phyloP scores from a whole-genome alignment of 1,140 invertebrate genomes.

The Scaptodrosophila lebanonensis region DNA sequence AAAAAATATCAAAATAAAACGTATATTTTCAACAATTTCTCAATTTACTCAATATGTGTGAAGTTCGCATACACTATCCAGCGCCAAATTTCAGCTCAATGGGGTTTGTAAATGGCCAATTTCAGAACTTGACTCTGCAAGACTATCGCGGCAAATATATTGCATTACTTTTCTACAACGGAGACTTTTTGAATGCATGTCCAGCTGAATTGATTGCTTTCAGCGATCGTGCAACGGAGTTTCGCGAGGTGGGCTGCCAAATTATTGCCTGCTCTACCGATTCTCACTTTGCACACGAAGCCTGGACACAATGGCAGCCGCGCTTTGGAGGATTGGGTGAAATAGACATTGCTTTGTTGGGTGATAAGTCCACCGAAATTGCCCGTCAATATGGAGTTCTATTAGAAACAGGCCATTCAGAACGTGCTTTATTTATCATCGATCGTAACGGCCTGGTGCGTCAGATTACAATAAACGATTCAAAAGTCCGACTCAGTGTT shows the following conservation, averaged over 20 bases:
- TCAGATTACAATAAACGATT: conserved; percentile 97
- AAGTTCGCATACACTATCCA: neutral
- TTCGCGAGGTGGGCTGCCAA: conserved; percentile 87
- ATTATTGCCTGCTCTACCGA: conserved; percentile 91
- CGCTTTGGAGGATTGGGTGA: conserved; percentile 94
- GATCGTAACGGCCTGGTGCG: conserved; percentile 92
- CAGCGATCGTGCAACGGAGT: conserved; percentile 89
- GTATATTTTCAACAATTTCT: too few relatives aligned
- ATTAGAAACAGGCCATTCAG: conserved; percentile 93
- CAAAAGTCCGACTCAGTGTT: conserved; percentile 94
- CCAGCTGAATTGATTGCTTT: conserved; percentile 96
- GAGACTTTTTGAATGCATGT: conserved; percentile 96
- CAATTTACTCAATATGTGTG: too few relatives aligned
- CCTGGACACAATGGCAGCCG: conserved; percentile 95
- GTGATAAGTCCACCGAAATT: conserved; percentile 93
- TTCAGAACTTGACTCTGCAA: conserved; percentile 90
- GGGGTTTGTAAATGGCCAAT: conserved; percentile 92
- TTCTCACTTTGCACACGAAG: conserved; percentile 92
- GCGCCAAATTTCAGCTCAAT: conserved; percentile 91
- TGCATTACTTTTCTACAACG: conserved; percentile 96
- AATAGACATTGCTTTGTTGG: conserved; percentile 95
- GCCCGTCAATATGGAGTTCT: conserved; percentile 94
- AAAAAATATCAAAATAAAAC: too few relatives aligned
- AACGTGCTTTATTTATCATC: conserved; percentile 97
- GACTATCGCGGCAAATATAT: conserved; percentile 97